Conservation (phyloP, 1,140 invertebrate species). For the Drosophila varians region DNA sequence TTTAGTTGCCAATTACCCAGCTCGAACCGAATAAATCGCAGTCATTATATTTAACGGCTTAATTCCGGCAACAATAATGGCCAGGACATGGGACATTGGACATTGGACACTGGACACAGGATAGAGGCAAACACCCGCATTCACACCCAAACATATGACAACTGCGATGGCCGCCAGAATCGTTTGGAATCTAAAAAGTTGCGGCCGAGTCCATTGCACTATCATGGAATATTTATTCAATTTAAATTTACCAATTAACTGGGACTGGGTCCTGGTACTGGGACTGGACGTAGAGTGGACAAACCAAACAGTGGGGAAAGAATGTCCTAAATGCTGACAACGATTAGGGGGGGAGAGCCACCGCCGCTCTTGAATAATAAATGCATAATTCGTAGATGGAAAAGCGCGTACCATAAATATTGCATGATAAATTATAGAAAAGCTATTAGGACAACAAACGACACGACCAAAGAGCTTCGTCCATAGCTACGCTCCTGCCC, state of each 20-base stretch:
- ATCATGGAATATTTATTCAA: conserved; percentile 78
- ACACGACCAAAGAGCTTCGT: conserved; percentile 21
- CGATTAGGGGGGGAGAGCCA: neutral
- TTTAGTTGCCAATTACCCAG: conserved; percentile 64
- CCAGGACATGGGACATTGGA: neutral
- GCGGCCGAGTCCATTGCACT: conserved; percentile 69
- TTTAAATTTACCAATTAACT: conserved; percentile 81
- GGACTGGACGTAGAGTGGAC: conserved; percentile 17
- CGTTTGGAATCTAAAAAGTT: conserved; percentile 49
- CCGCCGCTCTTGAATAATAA: conserved; percentile 70
- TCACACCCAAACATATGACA: conserved; percentile 22
- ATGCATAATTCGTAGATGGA: conserved; percentile 79
- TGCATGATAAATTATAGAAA: conserved; percentile 81
- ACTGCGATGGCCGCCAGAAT: conserved; percentile 28
- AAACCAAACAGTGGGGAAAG: conserved; percentile 36
- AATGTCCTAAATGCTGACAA: conserved; percentile 63
- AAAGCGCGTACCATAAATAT: conserved; percentile 81
- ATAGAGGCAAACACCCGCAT: conserved; percentile 9
- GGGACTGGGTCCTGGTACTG: conserved; percentile 29
- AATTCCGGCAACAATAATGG: conserved; percentile 43
- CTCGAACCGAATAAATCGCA: conserved; percentile 56
- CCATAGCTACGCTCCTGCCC: conserved; percentile 4
- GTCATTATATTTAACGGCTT: conserved; percentile 74
- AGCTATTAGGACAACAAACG: conserved; percentile 80
- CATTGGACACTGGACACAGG: neutral